Base-by-base conservation (phyloP, 2,797 vertebrate species). In the Crax fasciolata region DNA sequence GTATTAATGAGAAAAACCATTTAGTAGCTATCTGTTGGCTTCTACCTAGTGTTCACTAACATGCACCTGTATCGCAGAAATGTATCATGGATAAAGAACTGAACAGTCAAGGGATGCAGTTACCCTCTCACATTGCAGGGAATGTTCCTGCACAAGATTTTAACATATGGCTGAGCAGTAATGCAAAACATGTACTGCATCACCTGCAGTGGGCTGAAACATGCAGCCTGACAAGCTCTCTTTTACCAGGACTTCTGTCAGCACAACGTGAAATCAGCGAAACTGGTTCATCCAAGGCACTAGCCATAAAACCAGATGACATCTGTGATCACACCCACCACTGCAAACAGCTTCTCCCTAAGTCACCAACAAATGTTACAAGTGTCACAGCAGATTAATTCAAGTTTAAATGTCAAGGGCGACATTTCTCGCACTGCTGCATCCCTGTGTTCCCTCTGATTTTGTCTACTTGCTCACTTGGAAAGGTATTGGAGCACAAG, bases 341-440 rank as follows among this genome's bases (percentile, higher is more conserved):
- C 58, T n/a, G 49, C 68, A 91, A 95, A 81, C 73, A 90, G 68
- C 66, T 35, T 87, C 44, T 93, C 30, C 52, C 71, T 67, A 96
- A 92, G 78, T 88, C 68, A 94, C 62, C 84, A 89, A 87, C 91
- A 93, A 95, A 92, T 66, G 70, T 78, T 92, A 75, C 87, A n/a
- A 44, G 73, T 87, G 93, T 84, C 87, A 91, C 76, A 92, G 91
- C 27, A 89, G 84, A 96, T 94, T 89, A 94, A 97, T 83, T 87
- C 25, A 27, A 89, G 76, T 93, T 95, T 93, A 93, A 95, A 95
- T 94, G 92, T 88, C 92, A 92, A 27, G 6, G 59, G 62, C 1
- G 0, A 81, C 70, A 71, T 93, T 96, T 81, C 70, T 91, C 48
- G 75, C 1, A 21, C 72, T 81, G 62, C 73, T 81, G 46, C 70